phyloP scores from a whole-genome alignment of 1,140 invertebrate species.

The Drosophila burlai region DNA sequence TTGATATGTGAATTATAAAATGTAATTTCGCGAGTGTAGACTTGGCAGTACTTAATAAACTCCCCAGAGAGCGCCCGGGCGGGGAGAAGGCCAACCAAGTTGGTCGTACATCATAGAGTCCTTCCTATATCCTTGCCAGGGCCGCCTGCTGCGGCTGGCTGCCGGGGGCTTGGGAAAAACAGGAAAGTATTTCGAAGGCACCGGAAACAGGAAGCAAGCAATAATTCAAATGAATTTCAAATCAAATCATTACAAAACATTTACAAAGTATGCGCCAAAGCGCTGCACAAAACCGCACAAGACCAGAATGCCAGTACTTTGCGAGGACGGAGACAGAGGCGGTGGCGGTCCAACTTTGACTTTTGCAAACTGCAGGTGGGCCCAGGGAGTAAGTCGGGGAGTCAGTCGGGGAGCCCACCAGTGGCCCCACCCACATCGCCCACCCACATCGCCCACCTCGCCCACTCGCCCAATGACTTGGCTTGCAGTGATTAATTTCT shows the following conservation, averaged over 20 bases:
- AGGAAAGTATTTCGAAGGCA: conserved; percentile 83
- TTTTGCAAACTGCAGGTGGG: conserved; percentile 59
- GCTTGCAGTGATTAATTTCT: conserved; percentile 76
- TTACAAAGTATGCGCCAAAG: conserved; percentile 82
- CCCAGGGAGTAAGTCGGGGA: neutral
- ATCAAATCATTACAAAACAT: conserved; percentile 85
- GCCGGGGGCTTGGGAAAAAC: conserved; percentile 33
- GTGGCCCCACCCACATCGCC: neutral
- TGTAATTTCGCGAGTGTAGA: neutral
- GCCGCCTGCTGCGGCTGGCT: conserved; percentile 43
- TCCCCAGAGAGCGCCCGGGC: conserved; percentile 32
- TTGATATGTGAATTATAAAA: no score
- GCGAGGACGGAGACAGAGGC: neutral
- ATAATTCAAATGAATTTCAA: conserved; percentile 85
- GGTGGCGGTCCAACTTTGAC: conserved; percentile 38
- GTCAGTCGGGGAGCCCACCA: neutral
- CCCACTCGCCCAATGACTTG: neutral
- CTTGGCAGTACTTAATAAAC: conserved; percentile 81
- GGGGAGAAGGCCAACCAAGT: conserved; percentile 49
- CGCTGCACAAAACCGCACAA: conserved; percentile 77
- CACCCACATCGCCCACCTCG: neutral
- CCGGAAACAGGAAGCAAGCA: conserved; percentile 84
- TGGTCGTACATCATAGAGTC: conserved; percentile 71
- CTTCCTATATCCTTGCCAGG: conserved; percentile 65
- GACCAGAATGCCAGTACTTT: conserved; percentile 24